Base-by-base conservation (phyloP, 1,140 invertebrate species). In the Drosophila kohkoa region DNA sequence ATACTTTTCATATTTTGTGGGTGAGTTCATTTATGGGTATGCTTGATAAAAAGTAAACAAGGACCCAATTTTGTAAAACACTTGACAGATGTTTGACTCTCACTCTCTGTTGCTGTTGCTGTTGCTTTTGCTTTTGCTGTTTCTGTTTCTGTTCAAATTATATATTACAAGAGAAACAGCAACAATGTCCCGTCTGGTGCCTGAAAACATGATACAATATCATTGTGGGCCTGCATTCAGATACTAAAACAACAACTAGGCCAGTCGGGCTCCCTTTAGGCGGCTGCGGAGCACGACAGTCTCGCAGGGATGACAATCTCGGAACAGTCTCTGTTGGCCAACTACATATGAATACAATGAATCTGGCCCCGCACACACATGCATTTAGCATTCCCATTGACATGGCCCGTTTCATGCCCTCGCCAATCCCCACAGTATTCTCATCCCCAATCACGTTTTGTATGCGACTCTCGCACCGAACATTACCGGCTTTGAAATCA, bases 271-370 rank as follows among this genome's bases (percentile, higher is more conserved):
- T 43, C n/a, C 41, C 41, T 43, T 6, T 43, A 7, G 41, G 35
- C 35, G 35, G 35, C 35, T 10, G 35, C 32, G 6, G 32, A 32
- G 32, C 32, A 38, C 35, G 35, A 32, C 41, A 49, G 45, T 79
- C 79, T 57, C 76, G 32, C 28, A 75, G 79, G 79, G 68, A 76
- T 76, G 79, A 52, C 76, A 81, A 81, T 81, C 72, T 79, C 66
- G 48, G 43, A 79, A 52, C 66, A 57, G 79, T 75, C 66, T 72
- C 63, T 67, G 67, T 60, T 46, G 62, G 72, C 63, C 76, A 73
- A 73, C 74, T 77, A 67, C 65, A 74, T 62, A 48, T 68, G 71
- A 73, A 52, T 73, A 73, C 74, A 76, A 79, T 60, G 72, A 79
- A 81, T 79, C 76, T 79, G 67, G 66, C 32, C 46, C 45, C 25